Evolutionary conservation across 2,797 vertebrate species (phyloP).

Genomic region (Sebastes nivosus): DNA sequence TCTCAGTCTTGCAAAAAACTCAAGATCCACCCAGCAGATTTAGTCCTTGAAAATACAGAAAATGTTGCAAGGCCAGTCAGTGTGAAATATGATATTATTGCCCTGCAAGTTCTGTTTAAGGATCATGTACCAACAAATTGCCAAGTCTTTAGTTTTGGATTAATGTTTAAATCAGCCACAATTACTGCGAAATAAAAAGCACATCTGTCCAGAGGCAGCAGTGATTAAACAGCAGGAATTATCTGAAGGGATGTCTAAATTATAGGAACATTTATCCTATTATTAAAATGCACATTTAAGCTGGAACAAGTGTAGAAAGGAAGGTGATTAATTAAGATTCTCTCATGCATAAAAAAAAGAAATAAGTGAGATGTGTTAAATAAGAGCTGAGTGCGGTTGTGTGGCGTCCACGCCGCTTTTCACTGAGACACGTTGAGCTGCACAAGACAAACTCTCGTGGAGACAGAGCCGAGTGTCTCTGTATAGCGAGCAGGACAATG

Average conservation of each 20-base stretch:
- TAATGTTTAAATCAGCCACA: not conserved
- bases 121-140: not conserved
- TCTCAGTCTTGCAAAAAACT: constrained; percentile 52
- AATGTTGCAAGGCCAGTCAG: constrained; percentile 29
- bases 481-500: constrained; percentile 93
- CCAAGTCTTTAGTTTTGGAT: not conserved
- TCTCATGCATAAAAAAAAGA: not conserved
- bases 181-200: constrained; percentile 1
- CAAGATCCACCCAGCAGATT: constrained; percentile 56
- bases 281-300: constrained; percentile 8
- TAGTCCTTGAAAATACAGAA: constrained; percentile 51
- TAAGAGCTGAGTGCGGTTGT: constrained; percentile 37
- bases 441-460: constrained; percentile 83
- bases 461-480: constrained; percentile 88
- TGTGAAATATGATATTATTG: constrained; percentile 10
- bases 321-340: constrained; percentile 23
- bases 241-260: not conserved
- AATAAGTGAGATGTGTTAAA: constrained; percentile 36
- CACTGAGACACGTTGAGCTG: constrained; percentile 62
- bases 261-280: not conserved
- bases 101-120: not conserved
- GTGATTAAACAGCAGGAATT: not conserved
- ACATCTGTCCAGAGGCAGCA: not conserved
- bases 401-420: constrained; percentile 58
- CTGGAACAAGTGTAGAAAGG: not conserved